Percentiles rank a stretch among this genome's conserved stretches.
Evolutionary conservation across 2,113 vertebrate genomes (phyloP).

Genomic region (Gopherus evgoodei): DNA sequence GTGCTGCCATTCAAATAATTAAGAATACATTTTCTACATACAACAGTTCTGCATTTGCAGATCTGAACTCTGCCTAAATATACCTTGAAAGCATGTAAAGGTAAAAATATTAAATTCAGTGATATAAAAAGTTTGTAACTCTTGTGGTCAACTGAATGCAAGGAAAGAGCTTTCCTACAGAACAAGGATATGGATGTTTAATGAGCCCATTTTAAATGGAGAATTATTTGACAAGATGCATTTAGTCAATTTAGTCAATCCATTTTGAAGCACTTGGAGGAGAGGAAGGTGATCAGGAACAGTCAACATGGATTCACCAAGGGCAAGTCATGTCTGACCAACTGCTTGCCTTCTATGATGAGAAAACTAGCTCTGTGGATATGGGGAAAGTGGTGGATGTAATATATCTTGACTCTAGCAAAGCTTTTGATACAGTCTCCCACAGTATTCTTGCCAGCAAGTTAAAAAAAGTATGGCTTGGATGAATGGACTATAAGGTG

Average conservation of each 20-base stretch:
- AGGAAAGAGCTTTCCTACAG: not conserved
- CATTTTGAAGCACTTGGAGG: no score
- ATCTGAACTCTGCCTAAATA: not conserved
- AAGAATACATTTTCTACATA: not conserved
- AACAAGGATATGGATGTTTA: slow-evolving; percentile 40
- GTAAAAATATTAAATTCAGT: not conserved
- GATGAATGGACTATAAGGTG: no score
- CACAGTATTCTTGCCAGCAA: no score
- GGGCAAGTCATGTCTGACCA: no score
- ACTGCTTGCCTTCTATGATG: no score
- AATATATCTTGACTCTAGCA: no score
- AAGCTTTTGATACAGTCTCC: no score
- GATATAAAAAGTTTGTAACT: not conserved
- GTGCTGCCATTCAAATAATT: not conserved
- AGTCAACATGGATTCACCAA: no score
- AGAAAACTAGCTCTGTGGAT: no score
- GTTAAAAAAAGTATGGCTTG: no score
- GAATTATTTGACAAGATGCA: slow-evolving; percentile 1
- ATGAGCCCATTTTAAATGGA: not conserved
- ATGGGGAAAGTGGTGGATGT: no score
- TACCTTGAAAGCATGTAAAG: not conserved
- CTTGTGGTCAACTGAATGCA: slow-evolving; percentile 45
- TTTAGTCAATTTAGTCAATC: not conserved
- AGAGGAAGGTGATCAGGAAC: no score
- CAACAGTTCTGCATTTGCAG: not conserved